Evolutionary conservation across 2,113 vertebrate genomes (phyloP), one percentile per base, ranked within the genome.

Genomic region (Antigone vipio): DNA sequence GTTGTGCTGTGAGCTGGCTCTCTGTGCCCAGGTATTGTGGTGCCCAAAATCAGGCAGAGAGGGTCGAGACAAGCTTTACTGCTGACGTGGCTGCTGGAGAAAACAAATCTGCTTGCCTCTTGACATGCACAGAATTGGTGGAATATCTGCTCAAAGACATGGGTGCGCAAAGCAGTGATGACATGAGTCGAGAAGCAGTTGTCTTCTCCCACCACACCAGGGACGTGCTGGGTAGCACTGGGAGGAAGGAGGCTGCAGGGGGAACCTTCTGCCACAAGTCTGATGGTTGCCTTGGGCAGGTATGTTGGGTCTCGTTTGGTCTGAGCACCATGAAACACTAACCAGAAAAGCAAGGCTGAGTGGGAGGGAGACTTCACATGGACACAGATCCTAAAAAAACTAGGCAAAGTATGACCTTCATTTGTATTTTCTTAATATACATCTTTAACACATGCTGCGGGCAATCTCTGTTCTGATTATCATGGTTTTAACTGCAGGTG

Each of bases 51-150:
- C 27, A 34, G 52, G 12, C 55, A 80, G 40, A 87, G 18, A 20
- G 2, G 8, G 17, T 27, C 2, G 2, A 64, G 53, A 22, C 21
- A 47, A 6, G 4, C 27, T 64, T 49, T n/a, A 21, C 62, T 78
- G 34, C 21, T 74, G 15, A 84, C 84, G 30, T 21, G 30, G 16
- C 12, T 85, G 17, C 20, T 71, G 71, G 30, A 67, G 56, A 58
- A 53, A 59, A 47, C 6, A 73, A 56, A 38, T 40, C 26, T 81
- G 7, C 23, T 38, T 62, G 38, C 14, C n/a, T 7, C 3, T 14
- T 1, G 6, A 30, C 12, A 52, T 1, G 1, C 9, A 34, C 53
- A 15, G 23, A 53, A 21, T 20, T 2, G 2, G 27, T 0, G 3
- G 29, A 55, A 10, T 16, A 29, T 47, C 49, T 96, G 59, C 35